Conservation (phyloP, 2,888 invertebrate genomes). For the Biston betularia region DNA sequence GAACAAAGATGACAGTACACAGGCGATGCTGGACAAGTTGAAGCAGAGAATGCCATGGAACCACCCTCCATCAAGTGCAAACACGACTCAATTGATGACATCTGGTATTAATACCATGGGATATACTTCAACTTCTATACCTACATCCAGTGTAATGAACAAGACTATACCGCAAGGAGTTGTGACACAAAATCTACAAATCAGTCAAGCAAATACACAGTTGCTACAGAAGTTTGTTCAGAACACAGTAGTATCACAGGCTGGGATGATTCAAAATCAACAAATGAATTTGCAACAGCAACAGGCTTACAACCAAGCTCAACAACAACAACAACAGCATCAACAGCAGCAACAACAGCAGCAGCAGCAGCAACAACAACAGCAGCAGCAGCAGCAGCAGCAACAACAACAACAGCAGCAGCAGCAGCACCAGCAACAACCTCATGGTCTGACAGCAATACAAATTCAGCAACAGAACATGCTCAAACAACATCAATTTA, state of each 20-base stretch:
- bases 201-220: slow-evolving; percentile 73
- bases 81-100: slow-evolving; percentile 65
- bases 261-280: slow-evolving; percentile 69
- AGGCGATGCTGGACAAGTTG: slow-evolving; percentile 89
- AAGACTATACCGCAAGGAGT: slow-evolving; percentile 78
- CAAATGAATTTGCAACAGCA: slow-evolving; percentile 72
- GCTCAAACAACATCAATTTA: slow-evolving; percentile 85
- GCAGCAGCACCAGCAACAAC: slow-evolving; percentile 68
- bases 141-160: slow-evolving; percentile 73
- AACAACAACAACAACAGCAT: slow-evolving; percentile 53
- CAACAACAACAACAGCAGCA: slow-evolving; percentile 59
- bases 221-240: slow-evolving; percentile 78
- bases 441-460: slow-evolving; percentile 79
- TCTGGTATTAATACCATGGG: slow-evolving; percentile 76
- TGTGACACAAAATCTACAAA: slow-evolving; percentile 77
- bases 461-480: slow-evolving; percentile 85
- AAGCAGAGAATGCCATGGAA: slow-evolving; percentile 94
- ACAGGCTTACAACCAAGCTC: slow-evolving; percentile 58
- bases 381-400: slow-evolving; percentile 63
- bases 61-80: slow-evolving; percentile 85
- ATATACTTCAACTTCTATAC: slow-evolving; percentile 69
- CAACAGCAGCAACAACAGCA: slow-evolving; percentile 48
- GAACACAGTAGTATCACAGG: slow-evolving; percentile 70
- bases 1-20: slow-evolving; percentile 87
- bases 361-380: slow-evolving; percentile 48